Evolutionary conservation across 2,797 vertebrate species (phyloP).

Genomic region (Ctenopoma kingsleyae): DNA sequence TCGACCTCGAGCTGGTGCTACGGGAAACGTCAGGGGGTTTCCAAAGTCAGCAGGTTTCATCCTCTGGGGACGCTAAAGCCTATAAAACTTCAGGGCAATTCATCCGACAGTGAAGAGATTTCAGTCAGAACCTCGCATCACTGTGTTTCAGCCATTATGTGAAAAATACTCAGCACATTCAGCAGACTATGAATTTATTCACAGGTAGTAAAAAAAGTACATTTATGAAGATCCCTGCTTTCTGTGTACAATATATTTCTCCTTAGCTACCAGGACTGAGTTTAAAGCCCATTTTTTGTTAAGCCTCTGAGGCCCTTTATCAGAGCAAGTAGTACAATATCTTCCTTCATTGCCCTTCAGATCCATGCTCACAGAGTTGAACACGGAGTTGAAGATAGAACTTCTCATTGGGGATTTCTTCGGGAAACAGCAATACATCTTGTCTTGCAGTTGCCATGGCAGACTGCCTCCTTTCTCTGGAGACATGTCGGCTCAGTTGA

Average conservation of each 20-base stretch:
- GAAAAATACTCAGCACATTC: too few relatives aligned
- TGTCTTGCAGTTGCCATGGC: constrained; percentile 41
- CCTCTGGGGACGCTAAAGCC: too few relatives aligned
- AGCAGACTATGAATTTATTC: too few relatives aligned
- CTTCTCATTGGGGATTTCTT: constrained; percentile 41
- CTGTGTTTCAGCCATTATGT: too few relatives aligned
- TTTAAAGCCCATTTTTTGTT: constrained; percentile 10
- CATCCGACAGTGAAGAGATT: background rate
- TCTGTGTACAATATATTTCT: background rate
- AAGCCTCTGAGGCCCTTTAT: constrained; percentile 36
- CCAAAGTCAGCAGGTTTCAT: too few relatives aligned
- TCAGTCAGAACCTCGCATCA: background rate
- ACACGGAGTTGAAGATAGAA: constrained; percentile 36
- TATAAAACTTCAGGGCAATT: too few relatives aligned
- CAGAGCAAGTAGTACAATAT: constrained; percentile 14
- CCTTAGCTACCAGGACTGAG: constrained; percentile 10
- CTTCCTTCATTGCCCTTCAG: constrained; percentile 41
- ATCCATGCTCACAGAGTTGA: constrained; percentile 34
- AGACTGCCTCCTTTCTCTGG: constrained; percentile 28
- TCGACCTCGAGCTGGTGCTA: too few relatives aligned
- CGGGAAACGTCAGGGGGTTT: too few relatives aligned
- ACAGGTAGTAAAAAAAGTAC: too few relatives aligned
- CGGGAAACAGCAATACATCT: constrained; percentile 28
- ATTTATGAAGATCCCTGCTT: background rate
- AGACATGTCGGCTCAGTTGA: constrained; percentile 37